Percentiles rank a stretch among this genome's conserved stretches.
These are phyloP conservation scores for Orchesellides sinensis DNA, from an alignment of 2,888 invertebrate species.

Conservation along the genomic window DNA sequence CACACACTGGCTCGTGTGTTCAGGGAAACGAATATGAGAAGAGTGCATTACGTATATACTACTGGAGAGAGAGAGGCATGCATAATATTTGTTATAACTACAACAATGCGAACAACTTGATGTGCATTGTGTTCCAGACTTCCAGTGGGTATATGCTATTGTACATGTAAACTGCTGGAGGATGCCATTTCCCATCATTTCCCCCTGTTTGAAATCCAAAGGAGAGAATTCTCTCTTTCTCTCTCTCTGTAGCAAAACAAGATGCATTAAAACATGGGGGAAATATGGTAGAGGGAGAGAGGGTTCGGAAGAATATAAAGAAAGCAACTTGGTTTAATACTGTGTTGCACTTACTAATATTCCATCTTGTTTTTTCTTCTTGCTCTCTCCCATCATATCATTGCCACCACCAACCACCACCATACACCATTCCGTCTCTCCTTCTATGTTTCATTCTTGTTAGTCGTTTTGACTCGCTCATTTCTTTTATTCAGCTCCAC, in stretches of 20 bases:
- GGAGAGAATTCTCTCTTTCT: conserved; percentile 12
- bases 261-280: conserved; percentile 22
- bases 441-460: too few relatives aligned
- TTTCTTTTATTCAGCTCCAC: background rate
- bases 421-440: background rate
- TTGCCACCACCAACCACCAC: conserved; percentile 21
- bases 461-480: too few relatives aligned
- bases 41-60: background rate
- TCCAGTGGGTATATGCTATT: too few relatives aligned
- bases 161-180: background rate
- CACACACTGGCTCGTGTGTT: too few relatives aligned
- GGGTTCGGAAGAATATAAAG: too few relatives aligned
- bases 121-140: too few relatives aligned
- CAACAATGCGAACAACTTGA: too few relatives aligned
- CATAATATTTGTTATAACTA: background rate
- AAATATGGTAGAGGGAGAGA: conserved; percentile 13
- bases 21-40: too few relatives aligned
- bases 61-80: background rate
- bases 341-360: too few relatives aligned
- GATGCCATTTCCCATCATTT: conserved; percentile 1
- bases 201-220: background rate
- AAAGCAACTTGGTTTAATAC: conserved; percentile 50
- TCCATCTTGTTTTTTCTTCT: conserved; percentile 7
- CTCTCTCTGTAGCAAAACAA: background rate
- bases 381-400: conserved; percentile 13